Base-by-base conservation (phyloP, 2,888 invertebrate species). In the Aquatica leii region DNA sequence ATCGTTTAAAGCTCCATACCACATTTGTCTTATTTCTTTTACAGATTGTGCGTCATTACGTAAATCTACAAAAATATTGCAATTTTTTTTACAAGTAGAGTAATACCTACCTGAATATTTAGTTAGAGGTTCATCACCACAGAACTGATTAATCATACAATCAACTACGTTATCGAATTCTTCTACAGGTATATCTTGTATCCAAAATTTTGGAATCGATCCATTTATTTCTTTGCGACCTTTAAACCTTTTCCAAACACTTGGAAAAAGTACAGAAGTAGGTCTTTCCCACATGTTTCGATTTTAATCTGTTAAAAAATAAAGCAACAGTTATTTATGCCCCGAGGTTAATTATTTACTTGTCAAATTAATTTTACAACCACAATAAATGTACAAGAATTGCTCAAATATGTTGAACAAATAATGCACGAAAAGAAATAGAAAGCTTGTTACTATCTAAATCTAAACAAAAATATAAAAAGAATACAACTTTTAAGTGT, bases 111-210 rank as follows among this genome's bases (percentile, higher is more conserved):
- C 78, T 67, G 83, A 74, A 8, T 74, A 67, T 15, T 74, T 83
- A 79, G 84, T 85, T 11, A 85, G 82, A 0, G 86, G 85, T 59
- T 86, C 86, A 40, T 86, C 85, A n/a, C 75, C 75, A 0, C 82
- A 80, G 70, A 86, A 86, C 67, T 83, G 77, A 0, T 73, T 77
- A 0, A 74, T 70, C 71, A 86, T 79, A 63, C 84, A 74, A 0
- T 81, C 76, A 0, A 85, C 67, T 0, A 84, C 81, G 0, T 77
- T 73, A 1, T 83, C 82, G 50, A 75, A 71, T 71, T 81, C 74
- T 8, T 85, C 84, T 1, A 81, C 80, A 0, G 84, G 82, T 4
- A 85, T 74, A 66, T 86, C 86, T 67, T 86, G 85, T 53, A 86
- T 76, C 6, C 83, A 83, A 65, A 82, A 85, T 74, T 83, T 83